phyloP scores from a whole-genome alignment of 2,888 invertebrate genomes.

The Ochropacha duplaris region DNA sequence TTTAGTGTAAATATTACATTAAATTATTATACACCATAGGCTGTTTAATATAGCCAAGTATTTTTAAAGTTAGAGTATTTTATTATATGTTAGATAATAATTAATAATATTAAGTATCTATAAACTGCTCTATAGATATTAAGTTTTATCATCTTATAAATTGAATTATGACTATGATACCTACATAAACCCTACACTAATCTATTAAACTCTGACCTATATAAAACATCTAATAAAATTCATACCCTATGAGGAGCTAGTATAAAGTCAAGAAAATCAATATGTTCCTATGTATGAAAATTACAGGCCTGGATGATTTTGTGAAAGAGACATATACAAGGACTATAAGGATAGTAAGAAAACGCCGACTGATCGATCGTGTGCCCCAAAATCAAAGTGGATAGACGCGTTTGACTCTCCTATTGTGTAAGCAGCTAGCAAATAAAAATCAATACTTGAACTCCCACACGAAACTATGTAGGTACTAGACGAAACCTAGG shows the following conservation, averaged over 20 bases:
- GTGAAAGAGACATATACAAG: not conserved
- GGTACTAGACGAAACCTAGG: constrained; percentile 19
- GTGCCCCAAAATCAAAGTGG: not conserved
- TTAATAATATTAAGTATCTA: too few relatives aligned
- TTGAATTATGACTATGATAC: too few relatives aligned
- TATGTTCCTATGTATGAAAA: not conserved
- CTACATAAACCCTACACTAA: not conserved
- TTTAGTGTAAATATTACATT: too few relatives aligned
- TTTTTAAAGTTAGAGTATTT: too few relatives aligned
- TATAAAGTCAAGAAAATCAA: not conserved
- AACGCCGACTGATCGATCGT: not conserved
- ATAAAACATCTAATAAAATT: not conserved
- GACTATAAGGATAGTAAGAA: not conserved
- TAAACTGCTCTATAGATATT: too few relatives aligned
- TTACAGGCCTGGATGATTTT: not conserved
- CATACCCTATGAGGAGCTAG: not conserved
- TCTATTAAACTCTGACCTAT: not conserved
- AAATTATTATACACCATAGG: too few relatives aligned
- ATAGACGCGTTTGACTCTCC: constrained; percentile 35
- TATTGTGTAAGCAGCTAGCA: constrained; percentile 58
- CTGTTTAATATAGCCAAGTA: too few relatives aligned
- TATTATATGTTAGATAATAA: too few relatives aligned
- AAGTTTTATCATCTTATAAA: too few relatives aligned
- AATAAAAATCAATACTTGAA: constrained; percentile 74
- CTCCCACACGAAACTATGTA: constrained; percentile 36